Evolutionary conservation across 2,113 vertebrate species (phyloP), one percentile per base, ranked within the genome.

Genomic region (Garra rufa): DNA sequence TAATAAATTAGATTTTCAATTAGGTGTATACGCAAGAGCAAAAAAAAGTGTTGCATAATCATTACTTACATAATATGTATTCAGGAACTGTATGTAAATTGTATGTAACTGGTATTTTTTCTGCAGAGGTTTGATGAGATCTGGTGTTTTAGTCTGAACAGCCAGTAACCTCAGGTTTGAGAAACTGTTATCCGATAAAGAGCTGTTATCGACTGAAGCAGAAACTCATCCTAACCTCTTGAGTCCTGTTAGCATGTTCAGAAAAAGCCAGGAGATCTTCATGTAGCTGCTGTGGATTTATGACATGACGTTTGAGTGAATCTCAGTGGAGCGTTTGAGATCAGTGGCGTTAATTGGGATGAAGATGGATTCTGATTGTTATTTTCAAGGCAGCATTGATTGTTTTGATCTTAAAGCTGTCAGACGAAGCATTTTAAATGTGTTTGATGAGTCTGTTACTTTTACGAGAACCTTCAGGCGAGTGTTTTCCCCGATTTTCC

Each of bases 321-420:
- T 76, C 74, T 30, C 73, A 21, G 24, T 7, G 71, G 41, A 75
- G 44, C 4, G 44, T 14, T 50, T 9, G 24, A 19, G 14, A 50
- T 50, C 14, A 50, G 26, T 0, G 5, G 21, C 21, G 28, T 10
- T 34, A 76, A 55, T 13, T 55, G 48, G 48, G 44, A 9, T 34
- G 63, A 34, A 34, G 28, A 65, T 34, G 28, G 14, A 34, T 11
- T 52, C 17, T 13, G 48, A 76, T 55, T 30, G 26, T 21, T 52
- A 9, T 34, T 74, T 21, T 34, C 9, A 30, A 76, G 28, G 4
- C 0, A 2, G 6, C 30, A 76, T 76, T 76, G 48, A 76, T 52
- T 52, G 74, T 19, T 76, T 34, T 55, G 48, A 55, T 76, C 28
- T 76, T 76, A 55, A 76, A 76, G 2, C 48, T 76, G 48, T 76